A percentile compares a stretch with the other conserved stretches of the same genome.
phyloP scores from a whole-genome alignment of 2,888 invertebrate species.

The Torymus auratus region DNA sequence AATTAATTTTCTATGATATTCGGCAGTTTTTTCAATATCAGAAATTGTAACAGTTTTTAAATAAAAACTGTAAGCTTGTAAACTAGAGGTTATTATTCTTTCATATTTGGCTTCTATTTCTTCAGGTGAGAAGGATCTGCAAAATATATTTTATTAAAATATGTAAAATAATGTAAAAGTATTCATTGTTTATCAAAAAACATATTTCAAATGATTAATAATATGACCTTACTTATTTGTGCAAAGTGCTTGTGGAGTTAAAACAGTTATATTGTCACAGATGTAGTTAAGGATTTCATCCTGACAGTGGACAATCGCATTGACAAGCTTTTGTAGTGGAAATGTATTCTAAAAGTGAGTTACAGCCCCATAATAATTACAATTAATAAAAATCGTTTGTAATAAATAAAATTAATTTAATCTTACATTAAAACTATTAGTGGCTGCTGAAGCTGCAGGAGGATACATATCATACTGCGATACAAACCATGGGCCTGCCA shows the following conservation, averaged over 20 bases:
- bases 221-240: slow-evolving; percentile 76
- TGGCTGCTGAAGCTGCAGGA: slow-evolving; percentile 87
- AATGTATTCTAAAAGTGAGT: slow-evolving; percentile 83
- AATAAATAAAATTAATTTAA: too few relatives aligned
- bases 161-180: background rate
- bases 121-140: slow-evolving; percentile 79
- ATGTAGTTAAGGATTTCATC: slow-evolving; percentile 86
- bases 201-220: slow-evolving; percentile 2
- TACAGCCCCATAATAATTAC: slow-evolving; percentile 20
- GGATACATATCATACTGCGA: slow-evolving; percentile 91
- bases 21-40: slow-evolving; percentile 78
- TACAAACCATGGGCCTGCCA: slow-evolving; percentile 91
- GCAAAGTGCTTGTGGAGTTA: slow-evolving; percentile 79
- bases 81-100: slow-evolving; percentile 81
- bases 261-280: slow-evolving; percentile 83
- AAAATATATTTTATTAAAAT: slow-evolving; percentile 52
- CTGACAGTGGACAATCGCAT: slow-evolving; percentile 90
- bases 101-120: slow-evolving; percentile 85
- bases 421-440: slow-evolving; percentile 81
- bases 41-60: slow-evolving; percentile 79
- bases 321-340: slow-evolving; percentile 85
- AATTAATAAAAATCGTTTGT: slow-evolving; percentile 5
- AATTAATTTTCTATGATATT: slow-evolving; percentile 79
- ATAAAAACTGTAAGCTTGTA: slow-evolving; percentile 83
- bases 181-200: background rate